These are phyloP conservation scores for Calliphora vicina DNA, from an alignment of 1,140 invertebrate species.

Conservation along the genomic window DNA sequence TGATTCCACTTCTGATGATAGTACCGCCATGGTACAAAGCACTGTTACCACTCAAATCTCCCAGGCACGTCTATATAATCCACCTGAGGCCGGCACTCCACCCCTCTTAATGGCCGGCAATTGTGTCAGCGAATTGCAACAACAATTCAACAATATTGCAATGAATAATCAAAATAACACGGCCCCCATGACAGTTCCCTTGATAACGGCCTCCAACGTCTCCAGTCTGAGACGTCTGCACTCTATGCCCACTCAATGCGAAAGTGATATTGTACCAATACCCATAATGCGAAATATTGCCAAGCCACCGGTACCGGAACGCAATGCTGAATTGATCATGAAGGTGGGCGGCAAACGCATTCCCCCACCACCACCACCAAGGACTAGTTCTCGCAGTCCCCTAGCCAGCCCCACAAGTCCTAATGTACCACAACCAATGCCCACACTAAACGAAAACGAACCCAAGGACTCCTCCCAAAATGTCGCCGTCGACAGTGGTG, in stretches of 20 bases:
- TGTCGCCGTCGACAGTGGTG: slow-evolving; percentile 42
- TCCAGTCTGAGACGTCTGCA: slow-evolving; percentile 74
- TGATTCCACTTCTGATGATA: slow-evolving; percentile 62
- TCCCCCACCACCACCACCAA: slow-evolving; percentile 86
- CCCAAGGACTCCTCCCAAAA: not conserved
- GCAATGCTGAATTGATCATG: slow-evolving; percentile 75
- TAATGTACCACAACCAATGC: slow-evolving; percentile 67
- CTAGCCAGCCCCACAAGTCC: slow-evolving; percentile 80
- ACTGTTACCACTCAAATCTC: slow-evolving; percentile 63
- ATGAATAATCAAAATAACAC: not conserved
- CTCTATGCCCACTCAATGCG: slow-evolving; percentile 78
- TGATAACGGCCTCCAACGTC: slow-evolving; percentile 60
- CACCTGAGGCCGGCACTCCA: slow-evolving; percentile 35
- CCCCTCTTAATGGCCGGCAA: not conserved
- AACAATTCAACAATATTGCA: slow-evolving; percentile 20
- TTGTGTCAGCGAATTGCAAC: slow-evolving; percentile 24
- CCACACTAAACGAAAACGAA: slow-evolving; percentile 41
- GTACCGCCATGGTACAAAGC: slow-evolving; percentile 61
- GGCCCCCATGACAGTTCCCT: slow-evolving; percentile 4
- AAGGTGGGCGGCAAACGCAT: slow-evolving; percentile 74
- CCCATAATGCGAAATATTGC: slow-evolving; percentile 47
- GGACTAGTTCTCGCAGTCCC: slow-evolving; percentile 82
- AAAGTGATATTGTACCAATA: slow-evolving; percentile 75
- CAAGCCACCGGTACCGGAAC: slow-evolving; percentile 80
- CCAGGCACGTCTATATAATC: slow-evolving; percentile 59